Base-by-base conservation (phyloP, 2,888 invertebrate species). In the Siphonodentalium dalli region DNA sequence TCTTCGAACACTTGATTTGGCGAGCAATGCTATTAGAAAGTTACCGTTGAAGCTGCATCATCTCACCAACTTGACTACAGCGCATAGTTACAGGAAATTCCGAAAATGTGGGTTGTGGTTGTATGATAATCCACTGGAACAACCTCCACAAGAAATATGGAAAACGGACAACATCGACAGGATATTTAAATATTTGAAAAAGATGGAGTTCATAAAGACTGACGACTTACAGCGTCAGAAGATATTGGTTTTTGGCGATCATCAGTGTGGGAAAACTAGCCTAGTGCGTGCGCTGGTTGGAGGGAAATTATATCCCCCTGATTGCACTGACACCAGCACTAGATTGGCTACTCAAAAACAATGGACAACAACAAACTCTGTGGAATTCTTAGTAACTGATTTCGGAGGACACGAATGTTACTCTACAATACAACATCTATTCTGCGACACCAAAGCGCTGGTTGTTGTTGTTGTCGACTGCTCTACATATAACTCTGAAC, bases 121-220 rank as follows among this genome's bases (percentile, higher is more conserved):
- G 39, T 74, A 79, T 62, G 72, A 72, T 45, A 81, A 81, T 51
- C 80, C 80, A 8, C 61, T 81, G 26, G 72, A 62, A 24, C 67
- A 68, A 34, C 80, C 79, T 11, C 81, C 80, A 26, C 71, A 72
- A 37, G 69, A 76, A 35, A 64, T 81, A 4, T 81, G 81, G 81
- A 73, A 76, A 48, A 78, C 77, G 1, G 73, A 73, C 18, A 64
- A 73, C 26, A 72, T 77, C 6, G 63, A 71, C 21, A 67, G 71
- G 38, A 78, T 79, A 37, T 80, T 72, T 61, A 66, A 68, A 23
- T 77, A 78, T 55, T 65, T 80, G 29, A 74, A 69, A 53, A 71
- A 69, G 43, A 61, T 74, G 35, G 69, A 74, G 31, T 77, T 78
- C 35, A 72, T 69, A 47, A 67, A 71, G 47, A 77, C 75, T 8